Evolutionary conservation across 23 tunicate genomes (phyloP), one percentile per base, ranked within the genome.

Genomic region (Clavelina lepadiformis): DNA sequence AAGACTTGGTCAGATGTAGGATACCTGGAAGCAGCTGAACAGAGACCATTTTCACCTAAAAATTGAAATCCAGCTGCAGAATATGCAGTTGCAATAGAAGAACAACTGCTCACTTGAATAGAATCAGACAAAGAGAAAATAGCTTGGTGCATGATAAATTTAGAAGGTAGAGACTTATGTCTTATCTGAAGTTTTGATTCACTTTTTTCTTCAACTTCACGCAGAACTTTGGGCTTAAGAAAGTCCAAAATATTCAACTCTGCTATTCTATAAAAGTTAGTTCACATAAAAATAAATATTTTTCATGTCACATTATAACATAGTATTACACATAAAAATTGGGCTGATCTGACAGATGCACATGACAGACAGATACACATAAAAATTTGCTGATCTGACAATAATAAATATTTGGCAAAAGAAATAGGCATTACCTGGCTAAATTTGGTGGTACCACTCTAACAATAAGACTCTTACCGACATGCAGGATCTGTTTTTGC

Each of bases 401-500:
- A n/a, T n/a, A n/a, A n/a, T n/a, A n/a, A n/a, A n/a, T n/a, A n/a
- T n/a, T 52, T 52, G 58, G 20, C 11, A 44, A 44, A 13, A 44
- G 11, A 15, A 44, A 44, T 44, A 11, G 49, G 15, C 49, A 44
- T 11, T 11, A 11, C 7, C 25, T 54, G 11, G 11, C 8, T 54
- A 15, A 21, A 54, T 21, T 7, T 11, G 60, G 8, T 54, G 15
- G 49, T 15, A 15, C 15, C 15, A 44, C 13, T 44, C 49, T 11
- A 44, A 11, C 49, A 44, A 44, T 44, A 44, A 44, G 15, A 44
- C 49, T 44, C 49, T 44, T 44, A 13, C 49, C 13, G 49, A 44
- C 49, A 44, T 37, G 93, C 93, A 24, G 93, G 93, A 56, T 85
- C 83, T 33, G 93, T 85, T 29, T 69, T 85, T 13, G 72, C 76